Evolutionary conservation across 2,797 vertebrate species (phyloP).

Genomic region (Eulemur albifrons): DNA sequence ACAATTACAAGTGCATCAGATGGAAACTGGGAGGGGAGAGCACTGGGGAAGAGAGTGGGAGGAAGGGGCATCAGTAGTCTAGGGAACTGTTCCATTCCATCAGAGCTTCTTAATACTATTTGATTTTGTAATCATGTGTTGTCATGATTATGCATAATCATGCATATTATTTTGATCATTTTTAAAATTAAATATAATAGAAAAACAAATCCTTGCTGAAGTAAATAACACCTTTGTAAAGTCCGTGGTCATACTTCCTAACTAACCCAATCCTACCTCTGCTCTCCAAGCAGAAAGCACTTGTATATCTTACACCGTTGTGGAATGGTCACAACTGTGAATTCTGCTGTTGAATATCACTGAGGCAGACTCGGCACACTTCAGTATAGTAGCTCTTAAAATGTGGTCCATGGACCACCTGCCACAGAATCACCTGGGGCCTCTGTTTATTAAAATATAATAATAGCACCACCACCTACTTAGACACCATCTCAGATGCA

Average conservation of each 20-base stretch:
- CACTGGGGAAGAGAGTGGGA: neutral
- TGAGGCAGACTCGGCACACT: neutral
- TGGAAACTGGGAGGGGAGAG: neutral
- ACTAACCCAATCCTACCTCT: neutral
- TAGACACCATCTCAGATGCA: neutral
- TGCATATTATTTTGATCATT: neutral
- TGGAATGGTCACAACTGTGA: neutral
- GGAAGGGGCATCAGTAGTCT: neutral
- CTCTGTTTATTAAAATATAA: neutral
- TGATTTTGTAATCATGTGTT: neutral
- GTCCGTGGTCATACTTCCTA: neutral
- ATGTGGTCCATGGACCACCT: neutral
- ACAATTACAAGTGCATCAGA: neutral
- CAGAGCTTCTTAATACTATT: neutral
- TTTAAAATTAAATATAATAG: neutral
- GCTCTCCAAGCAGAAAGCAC: neutral
- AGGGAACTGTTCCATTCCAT: neutral
- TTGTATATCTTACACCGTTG: neutral
- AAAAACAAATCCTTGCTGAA: neutral
- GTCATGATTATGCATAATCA: neutral
- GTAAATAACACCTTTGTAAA: neutral
- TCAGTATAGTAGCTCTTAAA: neutral
- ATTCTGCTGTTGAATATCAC: neutral
- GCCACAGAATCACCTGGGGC: neutral
- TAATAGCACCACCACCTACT: neutral